Base-by-base conservation (phyloP, 2,888 invertebrate genomes). In the Pseudococcus viburni region DNA sequence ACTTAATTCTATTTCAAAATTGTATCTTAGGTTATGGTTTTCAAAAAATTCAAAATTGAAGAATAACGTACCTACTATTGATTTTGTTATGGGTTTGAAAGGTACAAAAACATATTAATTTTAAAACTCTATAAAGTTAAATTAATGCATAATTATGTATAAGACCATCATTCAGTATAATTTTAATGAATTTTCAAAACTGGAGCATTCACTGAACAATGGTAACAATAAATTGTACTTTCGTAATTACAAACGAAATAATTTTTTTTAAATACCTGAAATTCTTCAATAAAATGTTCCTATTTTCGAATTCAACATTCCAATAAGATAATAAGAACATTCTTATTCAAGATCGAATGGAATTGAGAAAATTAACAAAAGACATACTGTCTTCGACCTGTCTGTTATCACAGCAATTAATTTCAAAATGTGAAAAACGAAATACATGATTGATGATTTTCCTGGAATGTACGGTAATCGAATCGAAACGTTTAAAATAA, bases 361-460 rank as follows among this genome's bases (percentile, higher is more conserved):
- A 64, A 64, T 11, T 64, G 22, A 19, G 64, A 64, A 64, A 22
- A 64, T 64, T 64, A 64, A 64, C 12, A 64, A 19, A 22, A 64
- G 64, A 22, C 22, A 64, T 64, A 64, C 22, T 64, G 22, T 64
- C 19, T 64, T 64, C 64, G 1, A 64, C 11, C 22, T 22, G 11
- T 64, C 19, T 22, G 19, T 64, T 64, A 64, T 64, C 64, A 64
- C 64, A 64, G 64, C 22, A 22, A 19, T 22, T 22, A 64, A 64
- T 64, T 19, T 64, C 22, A 64, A 64, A 64, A n/a, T 59, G n/a
- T 64, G 64, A 64, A 64, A 64, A 64, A 64, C 9, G 15, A 55
- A 55, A 55, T 55, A n/a, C 0, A n/a, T 22, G 64, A 64, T 64
- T 59, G 6, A 11, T 64, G 22, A 64, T 64, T 64, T 64, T 22